A percentile compares a stretch with the other conserved stretches of the same genome.
phyloP scores from a whole-genome alignment of 2,797 vertebrate species.

The Lacerta viridis region DNA sequence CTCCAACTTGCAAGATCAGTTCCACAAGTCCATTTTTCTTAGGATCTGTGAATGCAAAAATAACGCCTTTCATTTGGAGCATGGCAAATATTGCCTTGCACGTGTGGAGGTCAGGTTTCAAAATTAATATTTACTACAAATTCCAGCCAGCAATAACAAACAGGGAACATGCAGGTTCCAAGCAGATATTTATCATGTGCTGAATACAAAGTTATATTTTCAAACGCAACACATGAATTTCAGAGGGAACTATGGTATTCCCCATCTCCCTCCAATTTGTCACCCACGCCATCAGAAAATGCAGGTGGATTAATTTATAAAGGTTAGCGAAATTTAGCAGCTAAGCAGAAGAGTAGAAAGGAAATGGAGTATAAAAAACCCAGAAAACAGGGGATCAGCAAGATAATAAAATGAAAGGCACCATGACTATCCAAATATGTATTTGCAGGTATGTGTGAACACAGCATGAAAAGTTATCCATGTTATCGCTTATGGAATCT shows the following conservation, averaged over 20 bases:
- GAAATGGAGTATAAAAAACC: neutral
- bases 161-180: neutral
- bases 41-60: slow-evolving; percentile 80
- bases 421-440: neutral
- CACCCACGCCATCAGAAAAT: neutral
- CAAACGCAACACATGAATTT: neutral
- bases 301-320: neutral
- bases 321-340: neutral
- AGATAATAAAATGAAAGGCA: neutral
- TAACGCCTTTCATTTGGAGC: slow-evolving; percentile 7
- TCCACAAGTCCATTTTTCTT: slow-evolving; percentile 88
- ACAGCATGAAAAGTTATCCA: neutral
- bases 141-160: neutral
- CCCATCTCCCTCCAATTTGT: neutral
- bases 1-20: slow-evolving; percentile 88
- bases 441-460: neutral
- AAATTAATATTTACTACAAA: neutral
- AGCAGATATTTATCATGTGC: neutral
- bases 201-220: neutral
- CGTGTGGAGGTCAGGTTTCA: neutral
- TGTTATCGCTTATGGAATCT: neutral
- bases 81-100: neutral
- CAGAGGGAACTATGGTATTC: neutral
- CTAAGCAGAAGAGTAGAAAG: neutral
- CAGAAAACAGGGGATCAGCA: neutral